Percentiles rank a stretch among this genome's conserved stretches.
These are phyloP conservation scores for Valencia hispanica DNA, from an alignment of 2,797 vertebrate species.

Conservation along the genomic window DNA sequence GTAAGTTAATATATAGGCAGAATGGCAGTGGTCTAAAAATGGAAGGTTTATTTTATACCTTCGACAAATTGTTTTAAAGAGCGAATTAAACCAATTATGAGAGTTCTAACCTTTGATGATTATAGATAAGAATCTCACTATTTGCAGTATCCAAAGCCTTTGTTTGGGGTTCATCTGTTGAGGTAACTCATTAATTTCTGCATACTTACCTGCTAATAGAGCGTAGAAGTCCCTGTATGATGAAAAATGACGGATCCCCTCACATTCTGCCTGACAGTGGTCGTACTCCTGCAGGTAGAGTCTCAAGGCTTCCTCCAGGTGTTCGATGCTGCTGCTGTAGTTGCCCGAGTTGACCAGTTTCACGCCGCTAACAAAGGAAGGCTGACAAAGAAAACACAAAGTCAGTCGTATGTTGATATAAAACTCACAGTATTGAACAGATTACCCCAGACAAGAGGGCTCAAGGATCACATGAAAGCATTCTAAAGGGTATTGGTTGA, in stretches of 20 bases:
- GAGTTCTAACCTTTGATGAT: not conserved
- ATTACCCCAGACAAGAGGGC: too few relatives aligned
- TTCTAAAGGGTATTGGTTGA: too few relatives aligned
- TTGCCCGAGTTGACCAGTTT: slow-evolving; percentile 85
- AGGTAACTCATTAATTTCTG: not conserved
- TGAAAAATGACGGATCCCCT: slow-evolving; percentile 81
- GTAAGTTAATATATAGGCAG: not conserved
- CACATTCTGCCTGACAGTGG: slow-evolving; percentile 84
- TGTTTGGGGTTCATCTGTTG: not conserved
- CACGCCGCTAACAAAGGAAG: slow-evolving; percentile 77
- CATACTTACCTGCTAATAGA: slow-evolving; percentile 82
- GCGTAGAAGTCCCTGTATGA: slow-evolving; percentile 85
- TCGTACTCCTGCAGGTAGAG: slow-evolving; percentile 85
- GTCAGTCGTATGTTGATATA: not conserved
- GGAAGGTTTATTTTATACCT: not conserved
- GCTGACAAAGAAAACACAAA: slow-evolving; percentile 23
- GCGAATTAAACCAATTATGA: not conserved
- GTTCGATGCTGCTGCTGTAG: slow-evolving; percentile 78
- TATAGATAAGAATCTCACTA: not conserved
- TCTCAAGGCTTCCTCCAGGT: slow-evolving; percentile 87
- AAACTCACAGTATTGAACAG: too few relatives aligned
- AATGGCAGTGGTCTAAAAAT: not conserved
- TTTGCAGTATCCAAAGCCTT: not conserved
- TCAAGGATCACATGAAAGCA: too few relatives aligned
- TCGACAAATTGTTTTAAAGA: not conserved